phyloP scores from a whole-genome alignment of 2,797 vertebrate genomes.

The Sitta carolinensis region DNA sequence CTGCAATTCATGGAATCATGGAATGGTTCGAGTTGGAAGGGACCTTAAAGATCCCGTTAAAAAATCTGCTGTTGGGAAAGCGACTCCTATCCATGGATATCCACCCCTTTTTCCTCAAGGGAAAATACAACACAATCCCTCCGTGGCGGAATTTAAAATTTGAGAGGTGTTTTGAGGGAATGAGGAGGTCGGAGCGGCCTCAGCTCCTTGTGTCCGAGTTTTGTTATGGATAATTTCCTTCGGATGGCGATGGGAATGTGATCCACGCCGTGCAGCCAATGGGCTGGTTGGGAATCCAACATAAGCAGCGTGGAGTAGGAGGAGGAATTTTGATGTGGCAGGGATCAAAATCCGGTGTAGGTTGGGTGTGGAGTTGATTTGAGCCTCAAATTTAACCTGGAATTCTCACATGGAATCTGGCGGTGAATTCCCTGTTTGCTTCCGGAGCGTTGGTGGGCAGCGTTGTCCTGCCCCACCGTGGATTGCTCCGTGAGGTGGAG shows the following conservation, averaged over 20 bases:
- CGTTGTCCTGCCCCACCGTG: rapidly evolving
- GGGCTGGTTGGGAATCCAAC: background rate
- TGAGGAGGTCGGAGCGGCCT: background rate
- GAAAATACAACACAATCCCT: background rate
- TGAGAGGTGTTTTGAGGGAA: background rate
- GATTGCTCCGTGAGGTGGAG: background rate
- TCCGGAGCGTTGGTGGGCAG: background rate
- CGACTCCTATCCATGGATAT: rapidly evolving
- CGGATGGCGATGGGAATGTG: rapidly evolving
- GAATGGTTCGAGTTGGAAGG: background rate
- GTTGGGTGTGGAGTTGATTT: background rate
- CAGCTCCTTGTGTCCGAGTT: background rate
- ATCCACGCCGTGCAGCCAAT: background rate
- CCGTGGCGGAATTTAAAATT: rapidly evolving
- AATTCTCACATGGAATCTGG: background rate
- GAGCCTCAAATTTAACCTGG: background rate
- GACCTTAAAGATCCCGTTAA: background rate
- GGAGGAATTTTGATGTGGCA: background rate
- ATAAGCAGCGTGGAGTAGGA: background rate
- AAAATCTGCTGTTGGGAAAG: background rate
- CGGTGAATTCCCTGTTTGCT: background rate
- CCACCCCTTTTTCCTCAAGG: background rate
- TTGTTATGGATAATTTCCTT: background rate
- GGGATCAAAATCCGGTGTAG: background rate
- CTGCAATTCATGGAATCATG: background rate